Percentiles rank a stretch among this genome's conserved stretches.
Evolutionary conservation across 2,888 invertebrate genomes (phyloP).

Genomic region (Coremacera marginata): DNA sequence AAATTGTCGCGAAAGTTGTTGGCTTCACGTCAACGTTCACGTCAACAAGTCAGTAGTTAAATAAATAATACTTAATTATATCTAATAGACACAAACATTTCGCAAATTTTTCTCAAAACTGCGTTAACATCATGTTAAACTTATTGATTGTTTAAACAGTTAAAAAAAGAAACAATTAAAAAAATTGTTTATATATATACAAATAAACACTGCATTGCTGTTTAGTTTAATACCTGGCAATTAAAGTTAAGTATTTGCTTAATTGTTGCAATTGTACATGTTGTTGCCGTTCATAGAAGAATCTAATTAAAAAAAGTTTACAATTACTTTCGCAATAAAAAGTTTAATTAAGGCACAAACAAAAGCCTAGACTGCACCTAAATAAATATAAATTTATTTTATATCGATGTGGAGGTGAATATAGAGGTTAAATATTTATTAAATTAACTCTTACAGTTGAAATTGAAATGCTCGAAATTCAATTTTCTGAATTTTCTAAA

Average conservation of each 20-base stretch:
- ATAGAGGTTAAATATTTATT: too few species aligned
- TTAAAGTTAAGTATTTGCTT: not conserved
- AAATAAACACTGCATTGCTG: too few species aligned
- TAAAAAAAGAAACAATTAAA: too few species aligned
- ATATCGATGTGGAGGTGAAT: too few species aligned
- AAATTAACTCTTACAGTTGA: too few species aligned
- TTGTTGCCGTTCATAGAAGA: not conserved
- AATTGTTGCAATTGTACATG: not conserved
- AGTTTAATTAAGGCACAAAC: too few species aligned
- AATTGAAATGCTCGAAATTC: too few species aligned
- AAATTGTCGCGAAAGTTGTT: conserved; percentile 8
- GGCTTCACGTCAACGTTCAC: not conserved
- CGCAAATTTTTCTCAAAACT: not conserved
- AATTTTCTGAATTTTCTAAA: too few species aligned
- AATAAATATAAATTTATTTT: too few species aligned
- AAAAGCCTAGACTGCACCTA: too few species aligned
- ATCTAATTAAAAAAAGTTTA: not conserved
- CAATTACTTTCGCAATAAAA: not conserved
- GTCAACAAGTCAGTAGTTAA: not conserved
- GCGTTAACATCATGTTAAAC: not conserved
- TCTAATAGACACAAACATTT: not conserved
- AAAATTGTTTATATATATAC: not conserved
- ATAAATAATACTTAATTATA: not conserved
- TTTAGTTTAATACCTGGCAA: not conserved
- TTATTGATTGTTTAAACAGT: conserved; percentile 1